Conservation (phyloP, 2,888 invertebrate genomes). For the Hoplodrina blanda region DNA sequence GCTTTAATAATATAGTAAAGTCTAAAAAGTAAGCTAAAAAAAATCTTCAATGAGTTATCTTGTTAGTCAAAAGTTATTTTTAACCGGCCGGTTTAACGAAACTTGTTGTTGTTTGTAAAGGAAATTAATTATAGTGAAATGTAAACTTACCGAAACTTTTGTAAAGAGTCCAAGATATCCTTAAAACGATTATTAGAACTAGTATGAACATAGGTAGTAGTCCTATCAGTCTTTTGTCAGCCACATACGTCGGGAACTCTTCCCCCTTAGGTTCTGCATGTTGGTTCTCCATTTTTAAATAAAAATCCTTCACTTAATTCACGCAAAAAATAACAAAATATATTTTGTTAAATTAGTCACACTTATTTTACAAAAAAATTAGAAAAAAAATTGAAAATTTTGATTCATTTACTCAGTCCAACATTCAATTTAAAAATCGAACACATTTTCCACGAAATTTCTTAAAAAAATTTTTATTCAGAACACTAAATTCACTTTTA, state of each 20-base stretch:
- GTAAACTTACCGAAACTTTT: conserved; percentile 76
- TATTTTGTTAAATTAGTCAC: not conserved
- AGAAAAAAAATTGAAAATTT: not conserved
- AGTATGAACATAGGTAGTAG: conserved; percentile 79
- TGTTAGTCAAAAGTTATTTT: not conserved
- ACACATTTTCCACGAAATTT: conserved; percentile 22
- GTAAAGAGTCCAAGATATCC: conserved; percentile 80
- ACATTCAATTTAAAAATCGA: conserved; percentile 34
- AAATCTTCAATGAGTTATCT: too few relatives aligned
- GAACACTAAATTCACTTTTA: not conserved
- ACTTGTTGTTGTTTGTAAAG: not conserved
- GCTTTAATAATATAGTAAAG: not conserved
- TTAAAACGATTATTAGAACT: conserved; percentile 75
- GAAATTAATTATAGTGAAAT: not conserved
- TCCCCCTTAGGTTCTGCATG: conserved; percentile 47
- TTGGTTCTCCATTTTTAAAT: conserved; percentile 63
- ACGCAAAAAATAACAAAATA: conserved; percentile 19
- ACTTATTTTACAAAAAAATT: conserved; percentile 10
- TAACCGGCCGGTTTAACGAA: not conserved
- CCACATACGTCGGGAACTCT: conserved; percentile 32
- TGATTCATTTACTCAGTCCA: conserved; percentile 13
- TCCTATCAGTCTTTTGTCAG: conserved; percentile 66
- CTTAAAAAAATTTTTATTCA: not conserved
- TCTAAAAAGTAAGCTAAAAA: not conserved
- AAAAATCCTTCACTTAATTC: conserved; percentile 27